Evolutionary conservation across 2,113 vertebrate species (phyloP), one percentile per base, ranked within the genome.

Genomic region (Forbesichthys papilliferus): DNA sequence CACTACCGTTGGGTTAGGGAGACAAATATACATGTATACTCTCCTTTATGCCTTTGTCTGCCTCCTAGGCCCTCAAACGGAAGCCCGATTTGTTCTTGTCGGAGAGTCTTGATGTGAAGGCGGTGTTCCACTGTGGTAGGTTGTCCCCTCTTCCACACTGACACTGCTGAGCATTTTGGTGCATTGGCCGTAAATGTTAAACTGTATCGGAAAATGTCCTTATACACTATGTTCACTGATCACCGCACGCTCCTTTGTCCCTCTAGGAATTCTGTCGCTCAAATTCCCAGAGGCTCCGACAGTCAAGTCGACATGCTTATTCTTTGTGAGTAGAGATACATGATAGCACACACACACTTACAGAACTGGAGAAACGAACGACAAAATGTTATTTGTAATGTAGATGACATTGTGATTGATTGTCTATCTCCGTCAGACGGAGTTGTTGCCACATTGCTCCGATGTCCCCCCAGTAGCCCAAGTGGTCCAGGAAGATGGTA

Each of bases 111-210:
- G 98, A 99, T 42, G 95, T 98, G 88, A 98, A 98, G 90, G 97
- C 97, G 8, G 93, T 99, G 73, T 99, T 97, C 89, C 97, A 98
- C 69, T 99, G 98, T 88, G 98, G 98, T 99, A 92, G 96, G 98
- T 95, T 74, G 49, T 36, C 71, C 20, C 71, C 34, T 49, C 4
- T 56, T 16, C 58, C 48, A 81, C 42, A 78, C 61, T 27, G 18
- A 20, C 9, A 4, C 47, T 42, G 36, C 36, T 5, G 5, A 42
- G 36, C 36, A 8, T 42, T 42, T 42, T 42, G 36, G 36, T 42
- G 36, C 14, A 14, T 16, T 18, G 18, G 3, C 2, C 13, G 67
- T 68, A 68, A 65, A 67, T 64, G 55, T 75, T 75, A 72, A 73
- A 76, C 74, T 0, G 36, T 42, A 42, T 42, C 36, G 6, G 36